Conservation (phyloP, 2,888 invertebrate species). For the Pelosia muscerda region DNA sequence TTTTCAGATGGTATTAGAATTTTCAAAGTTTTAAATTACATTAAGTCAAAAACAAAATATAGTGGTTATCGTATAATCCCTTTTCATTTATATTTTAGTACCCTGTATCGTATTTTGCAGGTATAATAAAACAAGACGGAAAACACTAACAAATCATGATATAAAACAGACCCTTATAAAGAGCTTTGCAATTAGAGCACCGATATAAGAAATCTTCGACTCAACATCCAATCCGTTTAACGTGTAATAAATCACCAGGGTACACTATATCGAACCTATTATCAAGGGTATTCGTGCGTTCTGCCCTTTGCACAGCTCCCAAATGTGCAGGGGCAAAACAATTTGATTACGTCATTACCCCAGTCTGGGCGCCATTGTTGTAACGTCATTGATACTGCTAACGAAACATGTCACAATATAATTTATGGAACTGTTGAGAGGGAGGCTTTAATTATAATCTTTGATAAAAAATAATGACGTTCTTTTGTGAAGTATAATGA, state of each 20-base stretch:
- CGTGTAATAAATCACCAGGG: slow-evolving; percentile 79
- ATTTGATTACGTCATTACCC: slow-evolving; percentile 79
- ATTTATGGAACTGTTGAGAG: slow-evolving; percentile 50
- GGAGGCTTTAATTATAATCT: slow-evolving; percentile 16
- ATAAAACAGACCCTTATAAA: slow-evolving; percentile 28
- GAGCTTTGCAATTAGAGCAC: slow-evolving; percentile 49
- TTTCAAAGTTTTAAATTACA: no score
- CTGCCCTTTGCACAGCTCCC: slow-evolving; percentile 46
- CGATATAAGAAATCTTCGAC: slow-evolving; percentile 69
- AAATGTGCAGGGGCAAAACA: slow-evolving; percentile 64
- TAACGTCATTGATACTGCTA: slow-evolving; percentile 59
- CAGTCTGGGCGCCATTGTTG: slow-evolving; percentile 59
- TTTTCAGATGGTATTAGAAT: no score
- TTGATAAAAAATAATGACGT: slow-evolving; percentile 8
- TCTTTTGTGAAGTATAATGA: background rate
- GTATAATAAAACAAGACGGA: background rate
- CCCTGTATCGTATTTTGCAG: no score
- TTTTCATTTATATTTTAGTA: no score
- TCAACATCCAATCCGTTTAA: slow-evolving; percentile 77
- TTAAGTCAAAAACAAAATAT: no score
- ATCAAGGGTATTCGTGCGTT: slow-evolving; percentile 75
- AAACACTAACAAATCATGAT: slow-evolving; percentile 3
- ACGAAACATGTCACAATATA: slow-evolving; percentile 64
- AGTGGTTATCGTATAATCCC: no score
- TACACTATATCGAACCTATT: slow-evolving; percentile 71